Percentiles rank a stretch among this genome's conserved stretches.
phyloP scores from a whole-genome alignment of 2,113 vertebrate species.

The Pangasianodon gigas region DNA sequence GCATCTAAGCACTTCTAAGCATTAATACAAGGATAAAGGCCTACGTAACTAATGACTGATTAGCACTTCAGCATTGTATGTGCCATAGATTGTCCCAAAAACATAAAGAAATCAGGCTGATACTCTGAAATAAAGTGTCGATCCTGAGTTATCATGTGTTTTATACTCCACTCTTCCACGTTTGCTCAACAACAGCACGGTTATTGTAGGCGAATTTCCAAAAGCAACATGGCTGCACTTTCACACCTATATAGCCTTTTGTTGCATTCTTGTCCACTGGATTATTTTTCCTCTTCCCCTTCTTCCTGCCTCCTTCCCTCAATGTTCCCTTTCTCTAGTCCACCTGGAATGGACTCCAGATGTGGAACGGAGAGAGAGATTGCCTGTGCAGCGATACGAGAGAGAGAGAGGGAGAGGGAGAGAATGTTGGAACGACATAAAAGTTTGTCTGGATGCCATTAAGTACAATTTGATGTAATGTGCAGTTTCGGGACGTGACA shows the following conservation, averaged over 20 bases:
- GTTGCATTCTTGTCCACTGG: conserved; percentile 11
- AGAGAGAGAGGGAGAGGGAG: conserved; percentile 51
- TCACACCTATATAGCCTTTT: background rate
- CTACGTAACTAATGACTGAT: background rate
- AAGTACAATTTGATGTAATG: conserved; percentile 84
- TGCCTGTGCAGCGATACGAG: conserved; percentile 50
- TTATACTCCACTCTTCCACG: background rate
- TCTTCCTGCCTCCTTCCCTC: conserved; percentile 16
- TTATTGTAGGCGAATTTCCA: background rate
- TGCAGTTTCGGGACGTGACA: conserved; percentile 77
- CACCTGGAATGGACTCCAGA: conserved; percentile 82
- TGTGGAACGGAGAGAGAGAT: conserved; percentile 70
- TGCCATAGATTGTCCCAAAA: background rate
- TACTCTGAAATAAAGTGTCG: background rate
- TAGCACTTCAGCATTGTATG: background rate
- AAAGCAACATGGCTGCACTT: background rate
- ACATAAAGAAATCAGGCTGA: background rate
- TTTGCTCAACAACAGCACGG: background rate
- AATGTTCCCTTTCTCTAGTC: conserved; percentile 56
- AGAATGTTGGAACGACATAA: conserved; percentile 81
- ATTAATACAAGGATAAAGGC: background rate
- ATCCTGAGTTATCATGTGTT: background rate
- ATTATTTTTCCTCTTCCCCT: conserved; percentile 48
- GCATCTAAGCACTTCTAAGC: background rate
- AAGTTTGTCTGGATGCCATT: conserved; percentile 85